These are phyloP conservation scores for Campoletis raptor DNA, from an alignment of 2,888 invertebrate genomes.

Conservation along the genomic window DNA sequence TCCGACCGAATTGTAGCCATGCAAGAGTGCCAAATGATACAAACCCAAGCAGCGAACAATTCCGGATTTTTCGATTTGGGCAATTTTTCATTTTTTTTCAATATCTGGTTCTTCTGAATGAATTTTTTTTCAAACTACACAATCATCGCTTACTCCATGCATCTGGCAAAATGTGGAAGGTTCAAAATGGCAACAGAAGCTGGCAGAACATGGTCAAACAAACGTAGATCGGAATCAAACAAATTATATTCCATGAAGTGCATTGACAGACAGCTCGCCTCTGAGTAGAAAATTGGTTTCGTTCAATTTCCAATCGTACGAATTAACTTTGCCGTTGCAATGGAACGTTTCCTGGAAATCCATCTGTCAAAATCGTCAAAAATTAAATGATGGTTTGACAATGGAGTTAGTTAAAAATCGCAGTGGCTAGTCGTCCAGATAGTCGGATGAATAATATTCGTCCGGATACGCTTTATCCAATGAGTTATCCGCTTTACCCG, in stretches of 20 bases:
- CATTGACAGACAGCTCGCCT: slow-evolving; percentile 74
- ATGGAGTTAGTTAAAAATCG: neutral
- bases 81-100: too few species aligned
- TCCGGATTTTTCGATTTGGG: slow-evolving; percentile 78
- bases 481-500: too few species aligned
- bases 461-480: too few species aligned
- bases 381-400: neutral
- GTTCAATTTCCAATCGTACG: slow-evolving; percentile 78
- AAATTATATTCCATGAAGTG: slow-evolving; percentile 64
- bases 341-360: slow-evolving; percentile 74
- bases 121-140: too few species aligned
- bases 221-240: slow-evolving; percentile 63
- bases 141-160: slow-evolving; percentile 75
- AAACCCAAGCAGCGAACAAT: slow-evolving; percentile 78
- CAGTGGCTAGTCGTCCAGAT: too few species aligned
- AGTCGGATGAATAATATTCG: too few species aligned
- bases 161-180: slow-evolving; percentile 77
- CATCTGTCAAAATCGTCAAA: slow-evolving; percentile 70
- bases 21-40: slow-evolving; percentile 84
- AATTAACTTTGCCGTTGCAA: slow-evolving; percentile 81
- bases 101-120: too few species aligned
- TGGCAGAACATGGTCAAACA: slow-evolving; percentile 76
- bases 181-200: slow-evolving; percentile 76
- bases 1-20: slow-evolving; percentile 83
- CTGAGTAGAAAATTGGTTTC: slow-evolving; percentile 71